phyloP scores from a whole-genome alignment of 23 tunicate genomes.

The Phallusia fumigata region DNA sequence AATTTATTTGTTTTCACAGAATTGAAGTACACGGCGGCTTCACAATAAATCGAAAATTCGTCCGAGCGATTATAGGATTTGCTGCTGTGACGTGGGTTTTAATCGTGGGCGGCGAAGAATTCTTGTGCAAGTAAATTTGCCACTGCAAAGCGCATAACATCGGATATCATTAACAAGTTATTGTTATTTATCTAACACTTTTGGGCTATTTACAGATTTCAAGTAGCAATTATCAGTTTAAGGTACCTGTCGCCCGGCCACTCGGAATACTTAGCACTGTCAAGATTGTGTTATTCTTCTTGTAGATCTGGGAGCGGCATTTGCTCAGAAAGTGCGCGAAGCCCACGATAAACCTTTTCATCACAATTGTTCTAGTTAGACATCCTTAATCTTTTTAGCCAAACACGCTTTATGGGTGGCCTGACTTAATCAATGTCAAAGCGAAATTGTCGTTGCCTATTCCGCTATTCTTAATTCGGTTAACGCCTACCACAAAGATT shows the following conservation, averaged over 20 bases:
- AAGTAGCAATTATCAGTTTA: conserved; percentile 1
- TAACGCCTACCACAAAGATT: too few relatives aligned
- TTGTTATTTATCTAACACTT: not conserved
- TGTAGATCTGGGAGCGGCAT: not conserved
- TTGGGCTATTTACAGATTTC: not conserved
- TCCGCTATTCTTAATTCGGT: too few relatives aligned
- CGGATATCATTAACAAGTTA: conserved; percentile 5
- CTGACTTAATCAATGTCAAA: too few relatives aligned
- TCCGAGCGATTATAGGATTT: not conserved
- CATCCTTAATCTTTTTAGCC: too few relatives aligned
- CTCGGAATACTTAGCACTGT: conserved; percentile 1
- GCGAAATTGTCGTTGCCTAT: too few relatives aligned
- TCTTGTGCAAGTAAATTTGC: not conserved
- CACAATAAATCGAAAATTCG: not conserved
- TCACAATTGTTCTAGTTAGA: too few relatives aligned
- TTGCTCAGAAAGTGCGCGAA: too few relatives aligned
- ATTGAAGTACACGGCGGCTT: not conserved
- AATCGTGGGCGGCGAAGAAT: conserved; percentile 8
- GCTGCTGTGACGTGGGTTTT: not conserved
- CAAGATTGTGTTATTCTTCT: not conserved
- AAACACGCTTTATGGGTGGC: too few relatives aligned
- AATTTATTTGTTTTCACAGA: conserved; percentile 3
- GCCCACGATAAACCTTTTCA: too few relatives aligned
- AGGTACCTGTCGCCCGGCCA: not conserved
- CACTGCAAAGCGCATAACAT: not conserved